Evolutionary conservation across 2,797 vertebrate genomes (phyloP), one percentile per base, ranked within the genome.

Genomic region (Astyanax mexicanus): DNA sequence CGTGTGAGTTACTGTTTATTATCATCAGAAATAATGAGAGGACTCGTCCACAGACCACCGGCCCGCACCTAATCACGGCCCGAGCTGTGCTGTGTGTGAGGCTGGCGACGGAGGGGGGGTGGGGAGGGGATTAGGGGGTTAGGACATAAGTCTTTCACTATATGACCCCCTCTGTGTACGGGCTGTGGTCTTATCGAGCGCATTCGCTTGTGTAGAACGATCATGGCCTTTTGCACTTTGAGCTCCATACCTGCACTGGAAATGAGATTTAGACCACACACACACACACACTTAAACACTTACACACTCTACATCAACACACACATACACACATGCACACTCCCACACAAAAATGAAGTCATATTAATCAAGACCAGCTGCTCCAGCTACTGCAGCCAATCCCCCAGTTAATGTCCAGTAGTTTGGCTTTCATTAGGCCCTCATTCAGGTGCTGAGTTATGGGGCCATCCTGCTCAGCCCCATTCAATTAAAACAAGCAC

Each of bases 401-500:
- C 84, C 90, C 79, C 77, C 79, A 49, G 75, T 86, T 86, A 82
- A 69, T 52, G 79, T 78, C 73, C 79, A 80, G 73, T 76, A 75
- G 44, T 84, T 83, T 80, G 62, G 75, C 57, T 76, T 83, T 84
- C 79, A 87, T 86, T 88, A 87, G 49, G 84, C 75, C 83, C 85
- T 85, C 51, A 80, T 81, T 81, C 79, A 52, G 57, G 57, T 80
- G 69, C 72, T 86, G 83, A 91, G 90, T 91, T 90, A 92, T 88
- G 80, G 79, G 81, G 81, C 77, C 67, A 82, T 69, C 78, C 85
- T 75, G 87, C 84, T 82, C 84, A 84, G 80, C 88, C 75, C 85
- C 77, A 80, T 85, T 86, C 75, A 88, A 90, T 84, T 87, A 92
- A 92, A 92, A 90, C 85, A 89, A 69, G 82, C 84, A 87, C 54